A percentile compares a stretch with the other conserved stretches of the same genome.
These are phyloP conservation scores for Eueremaeus valkanovi DNA, from an alignment of 2,888 invertebrate species.

Conservation along the genomic window DNA sequence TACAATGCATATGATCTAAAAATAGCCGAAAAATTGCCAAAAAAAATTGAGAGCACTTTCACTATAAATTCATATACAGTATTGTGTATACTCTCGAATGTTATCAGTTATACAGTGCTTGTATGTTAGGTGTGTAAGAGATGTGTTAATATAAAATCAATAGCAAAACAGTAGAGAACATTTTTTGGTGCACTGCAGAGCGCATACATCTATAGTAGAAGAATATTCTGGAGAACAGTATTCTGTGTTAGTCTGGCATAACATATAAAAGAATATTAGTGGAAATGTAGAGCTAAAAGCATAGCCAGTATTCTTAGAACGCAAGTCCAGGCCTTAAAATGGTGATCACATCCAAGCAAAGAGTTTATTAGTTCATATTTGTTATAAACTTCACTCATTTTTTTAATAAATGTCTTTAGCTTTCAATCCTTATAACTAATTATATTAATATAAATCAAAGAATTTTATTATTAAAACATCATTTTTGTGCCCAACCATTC, in stretches of 20 bases:
- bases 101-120: not conserved
- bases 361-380: not conserved
- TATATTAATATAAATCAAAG: too few species aligned
- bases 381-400: not conserved
- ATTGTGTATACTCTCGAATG: not conserved
- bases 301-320: not conserved
- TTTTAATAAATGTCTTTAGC: too few species aligned
- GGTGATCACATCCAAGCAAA: slow-evolving; percentile 14
- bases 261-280: not conserved
- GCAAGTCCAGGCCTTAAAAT: slow-evolving; percentile 25
- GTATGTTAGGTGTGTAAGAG: not conserved
- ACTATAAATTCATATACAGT: not conserved
- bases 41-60: not conserved
- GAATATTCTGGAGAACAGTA: not conserved
- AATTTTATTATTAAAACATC: too few species aligned
- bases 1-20: not conserved
- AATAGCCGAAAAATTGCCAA: not conserved
- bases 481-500: too few species aligned
- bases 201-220: not conserved
- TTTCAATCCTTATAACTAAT: too few species aligned
- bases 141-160: slow-evolving; percentile 32
- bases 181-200: slow-evolving; percentile 2
- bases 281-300: not conserved
- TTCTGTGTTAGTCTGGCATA: not conserved
- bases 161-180: not conserved